Evolutionary conservation across 2,888 invertebrate species (phyloP).

Genomic region (Noctua comes): DNA sequence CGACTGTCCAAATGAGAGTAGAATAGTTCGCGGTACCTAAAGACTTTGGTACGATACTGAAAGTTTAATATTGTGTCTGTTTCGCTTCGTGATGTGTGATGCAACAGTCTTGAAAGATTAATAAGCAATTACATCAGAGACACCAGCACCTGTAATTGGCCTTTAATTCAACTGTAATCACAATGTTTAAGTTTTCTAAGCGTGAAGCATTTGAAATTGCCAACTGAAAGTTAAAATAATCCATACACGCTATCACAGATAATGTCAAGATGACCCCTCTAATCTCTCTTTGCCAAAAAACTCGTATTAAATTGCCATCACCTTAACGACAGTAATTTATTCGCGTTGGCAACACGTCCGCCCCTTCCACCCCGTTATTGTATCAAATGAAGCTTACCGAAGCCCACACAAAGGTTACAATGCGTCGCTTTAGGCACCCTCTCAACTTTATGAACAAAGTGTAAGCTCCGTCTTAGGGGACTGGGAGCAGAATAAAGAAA

Average conservation of each 20-base stretch:
- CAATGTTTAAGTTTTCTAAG: neutral
- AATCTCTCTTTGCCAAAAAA: slow-evolving; percentile 22
- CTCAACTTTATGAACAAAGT: slow-evolving; percentile 44
- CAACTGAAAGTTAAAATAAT: neutral
- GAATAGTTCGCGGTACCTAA: slow-evolving; percentile 6
- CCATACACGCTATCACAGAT: neutral
- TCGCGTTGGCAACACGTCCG: slow-evolving; percentile 31
- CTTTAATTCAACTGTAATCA: neutral
- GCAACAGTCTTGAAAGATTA: slow-evolving; percentile 4
- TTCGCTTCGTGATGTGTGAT: neutral
- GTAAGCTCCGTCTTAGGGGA: slow-evolving; percentile 32
- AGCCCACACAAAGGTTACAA: slow-evolving; percentile 39
- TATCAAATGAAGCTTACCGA: slow-evolving; percentile 51
- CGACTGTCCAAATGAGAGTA: slow-evolving; percentile 1
- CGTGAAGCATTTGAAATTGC: neutral
- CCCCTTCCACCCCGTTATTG: slow-evolving; percentile 10
- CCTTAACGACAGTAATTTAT: slow-evolving; percentile 36
- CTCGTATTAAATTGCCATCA: slow-evolving; percentile 36
- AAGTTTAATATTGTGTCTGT: neutral
- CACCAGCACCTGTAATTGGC: neutral
- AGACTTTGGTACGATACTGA: neutral
- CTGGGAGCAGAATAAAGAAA: slow-evolving; percentile 1
- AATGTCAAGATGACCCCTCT: slow-evolving; percentile 12
- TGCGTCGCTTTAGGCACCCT: slow-evolving; percentile 18
- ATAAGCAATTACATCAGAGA: slow-evolving; percentile 17